Conservation (phyloP, 2,797 vertebrate species). For the Borostomias antarcticus region DNA sequence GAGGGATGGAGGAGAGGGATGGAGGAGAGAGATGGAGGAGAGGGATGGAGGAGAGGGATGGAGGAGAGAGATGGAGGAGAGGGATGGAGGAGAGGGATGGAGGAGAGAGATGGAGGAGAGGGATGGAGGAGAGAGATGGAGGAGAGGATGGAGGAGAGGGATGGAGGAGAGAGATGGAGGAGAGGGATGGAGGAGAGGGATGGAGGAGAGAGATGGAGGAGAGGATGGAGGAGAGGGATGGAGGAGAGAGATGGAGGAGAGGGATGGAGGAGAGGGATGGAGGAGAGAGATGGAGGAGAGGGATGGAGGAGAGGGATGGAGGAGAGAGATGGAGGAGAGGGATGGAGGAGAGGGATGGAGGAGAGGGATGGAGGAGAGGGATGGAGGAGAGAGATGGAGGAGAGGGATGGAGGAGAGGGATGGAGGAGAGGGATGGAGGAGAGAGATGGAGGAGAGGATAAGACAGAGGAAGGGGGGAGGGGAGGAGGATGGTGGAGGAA, state of each 20-base stretch:
- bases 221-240: neutral
- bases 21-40: neutral
- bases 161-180: neutral
- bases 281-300: constrained; percentile 5
- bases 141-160: neutral
- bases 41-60: neutral
- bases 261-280: constrained; percentile 35
- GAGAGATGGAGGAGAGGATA: neutral
- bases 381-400: neutral
- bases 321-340: too few relatives aligned
- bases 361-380: neutral
- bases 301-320: neutral
- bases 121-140: neutral
- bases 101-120: constrained; percentile 4
- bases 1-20: neutral
- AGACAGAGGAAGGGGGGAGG: too few relatives aligned
- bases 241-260: too few relatives aligned
- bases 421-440: neutral
- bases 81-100: neutral
- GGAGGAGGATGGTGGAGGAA: too few relatives aligned
- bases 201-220: neutral
- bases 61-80: neutral
- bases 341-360: neutral
- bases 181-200: neutral
- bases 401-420: neutral